Evolutionary conservation across 2,797 vertebrate genomes (phyloP), one percentile per base, ranked within the genome.

Genomic region (Pelodytes ibericus): DNA sequence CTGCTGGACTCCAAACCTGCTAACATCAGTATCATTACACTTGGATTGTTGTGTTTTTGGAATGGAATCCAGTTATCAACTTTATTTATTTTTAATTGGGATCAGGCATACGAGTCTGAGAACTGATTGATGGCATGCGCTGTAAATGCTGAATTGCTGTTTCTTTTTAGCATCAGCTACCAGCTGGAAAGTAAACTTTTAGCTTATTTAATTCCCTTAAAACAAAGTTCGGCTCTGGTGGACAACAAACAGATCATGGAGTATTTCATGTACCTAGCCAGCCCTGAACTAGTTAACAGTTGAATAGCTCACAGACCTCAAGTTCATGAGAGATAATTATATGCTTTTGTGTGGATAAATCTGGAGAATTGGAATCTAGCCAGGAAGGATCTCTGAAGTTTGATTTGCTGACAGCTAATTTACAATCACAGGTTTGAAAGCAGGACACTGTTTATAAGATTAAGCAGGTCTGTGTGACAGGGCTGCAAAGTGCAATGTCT

Each of bases 401-500:
- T 71, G 75, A 71, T 68, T 65, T 31, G 68, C 47, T 77, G 68
- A 77, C 75, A 77, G 68, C 57, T 65, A 60, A 71, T 56, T 25
- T 71, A 67, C 49, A 64, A 71, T 77, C 75, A 77, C 68, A 47
- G 41, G 75, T 59, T 47, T 58, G 61, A 71, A 77, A 71, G 71
- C 36, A 65, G 71, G 41, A 60, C 39, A 22, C 70, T 57, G 30
- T 33, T 58, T 61, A 59, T 24, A 30, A 66, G 26, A 70, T 65
- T 62, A 64, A 77, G 60, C 13, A 66, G 49, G 58, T 44, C 64
- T 71, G 53, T 29, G 67, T 64, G 74, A 71, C 61, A 44, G 61
- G n/a, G 56, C 41, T 47, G 75, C 49, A 64, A 71, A 76, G 51
- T 65, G 65, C 29, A 33, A 75, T 18, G 39, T 53, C 62, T 77